Conservation (phyloP, 2,113 vertebrate genomes). For the Xenopus tropicalis region UCB_Xtro_10.0 CM004446.2:111005001-111005500, state of each 20-base stretch:
- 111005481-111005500: no score
- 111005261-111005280: conserved; percentile 91
- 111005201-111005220: conserved; percentile 80
- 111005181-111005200: conserved; percentile 80
- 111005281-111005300: conserved; percentile 57
- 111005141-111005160: conserved; percentile 95
- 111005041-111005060: conserved; percentile 38
- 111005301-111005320: conserved; percentile 45
- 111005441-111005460: no score
- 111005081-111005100: conserved; percentile 93
- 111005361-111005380: no score
- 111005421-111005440: no score
- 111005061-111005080: conserved; percentile 70
- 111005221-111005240: conserved; percentile 79
- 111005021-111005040: conserved; percentile 15
- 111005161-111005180: conserved; percentile 95
- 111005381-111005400: background rate
- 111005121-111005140: conserved; percentile 98
- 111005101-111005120: conserved; percentile 89
- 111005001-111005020: background rate
- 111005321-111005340: conserved; percentile 9
- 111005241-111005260: conserved; percentile 85
- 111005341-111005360: no score
- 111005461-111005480: no score
- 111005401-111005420: background rate